Evolutionary conservation across 2,113 vertebrate genomes (phyloP).

Genomic region (Nymphicus hollandicus): DNA sequence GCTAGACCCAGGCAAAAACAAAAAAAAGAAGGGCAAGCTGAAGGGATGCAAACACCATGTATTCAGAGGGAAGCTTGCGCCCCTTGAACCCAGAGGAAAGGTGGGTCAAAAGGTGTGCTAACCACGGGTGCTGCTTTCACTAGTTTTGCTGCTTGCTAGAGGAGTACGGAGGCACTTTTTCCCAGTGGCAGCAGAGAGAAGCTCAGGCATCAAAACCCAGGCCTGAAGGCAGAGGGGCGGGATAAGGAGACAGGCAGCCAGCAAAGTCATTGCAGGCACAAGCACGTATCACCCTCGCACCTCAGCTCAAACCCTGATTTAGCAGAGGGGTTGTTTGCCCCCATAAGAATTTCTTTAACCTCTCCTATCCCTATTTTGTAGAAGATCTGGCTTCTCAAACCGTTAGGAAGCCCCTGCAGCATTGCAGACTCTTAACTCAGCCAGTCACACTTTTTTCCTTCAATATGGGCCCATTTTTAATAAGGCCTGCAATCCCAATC

Average conservation of each 20-base stretch:
- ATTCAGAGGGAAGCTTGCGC: not conserved
- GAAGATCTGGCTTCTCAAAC: not conserved
- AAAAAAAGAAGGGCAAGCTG: not conserved
- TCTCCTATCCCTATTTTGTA: not conserved
- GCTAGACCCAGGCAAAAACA: not conserved
- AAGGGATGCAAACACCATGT: fast-evolving
- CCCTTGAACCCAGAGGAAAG: not conserved
- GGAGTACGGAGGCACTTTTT: not conserved
- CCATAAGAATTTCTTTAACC: not conserved
- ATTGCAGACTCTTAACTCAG: not conserved
- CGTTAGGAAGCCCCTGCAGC: not conserved
- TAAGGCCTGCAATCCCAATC: not conserved
- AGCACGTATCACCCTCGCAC: fast-evolving
- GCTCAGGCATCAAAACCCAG: fast-evolving
- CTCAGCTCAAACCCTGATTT: not conserved
- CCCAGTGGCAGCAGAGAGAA: not conserved
- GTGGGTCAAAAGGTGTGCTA: not conserved
- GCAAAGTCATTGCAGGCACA: not conserved
- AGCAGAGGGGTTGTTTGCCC: not conserved
- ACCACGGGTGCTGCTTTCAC: not conserved
- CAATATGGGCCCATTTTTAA: not conserved
- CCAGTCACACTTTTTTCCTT: not conserved
- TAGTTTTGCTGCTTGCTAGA: not conserved
- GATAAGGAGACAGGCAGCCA: not conserved
- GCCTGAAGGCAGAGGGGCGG: not conserved